Evolutionary conservation across 2,797 vertebrate species (phyloP), one percentile per base, ranked within the genome.

Genomic region (Oreortyx pictus): DNA sequence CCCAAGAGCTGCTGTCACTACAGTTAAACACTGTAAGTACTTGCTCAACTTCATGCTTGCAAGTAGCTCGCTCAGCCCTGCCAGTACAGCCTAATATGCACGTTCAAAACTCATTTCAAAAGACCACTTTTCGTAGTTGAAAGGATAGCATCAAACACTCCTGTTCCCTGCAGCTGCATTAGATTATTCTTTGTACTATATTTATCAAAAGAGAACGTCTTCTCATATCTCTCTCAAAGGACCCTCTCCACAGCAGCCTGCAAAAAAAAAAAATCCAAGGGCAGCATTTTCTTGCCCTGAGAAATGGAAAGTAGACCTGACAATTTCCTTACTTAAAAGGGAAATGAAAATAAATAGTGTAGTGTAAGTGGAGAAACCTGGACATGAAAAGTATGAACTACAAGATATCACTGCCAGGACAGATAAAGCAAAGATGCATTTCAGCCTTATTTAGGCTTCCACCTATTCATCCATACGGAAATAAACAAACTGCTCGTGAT

Each of bases 161-260:
- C 27, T 25, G 16, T 49, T 91, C 92, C 89, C 74, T 59, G 44
- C 64, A 93, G 91, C 82, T 94, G 67, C 1, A 0, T 64, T 92
- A 93, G 56, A 76, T 73, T 89, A 73, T 66, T 91, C 93, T 94
- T 93, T 94, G 77, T 94, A 89, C 39, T 50, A 17, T 2, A 67
- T 0, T 2, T 88, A 93, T 93, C 91, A 93, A 95, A 93, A 92
- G 56, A 78, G 33, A 86, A 57, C 0, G 0, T 66, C 60, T 92
- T 93, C 86, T 93, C 82, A 39, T 35, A 93, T 56, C 17, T 82
- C 60, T 73, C 92, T 94, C 91, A 95, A 94, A 94, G 89, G 52
- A 83, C 60, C 43, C 65, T 82, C 81, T 79, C 67, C 29, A 67
- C 46, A 88, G 44, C 33, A 76, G 46, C 8, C 33, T 79, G 80